Percentiles rank a stretch among this genome's conserved stretches.
phyloP scores from a whole-genome alignment of 2,797 vertebrate species.

The Craterocephalus amniculus region DNA sequence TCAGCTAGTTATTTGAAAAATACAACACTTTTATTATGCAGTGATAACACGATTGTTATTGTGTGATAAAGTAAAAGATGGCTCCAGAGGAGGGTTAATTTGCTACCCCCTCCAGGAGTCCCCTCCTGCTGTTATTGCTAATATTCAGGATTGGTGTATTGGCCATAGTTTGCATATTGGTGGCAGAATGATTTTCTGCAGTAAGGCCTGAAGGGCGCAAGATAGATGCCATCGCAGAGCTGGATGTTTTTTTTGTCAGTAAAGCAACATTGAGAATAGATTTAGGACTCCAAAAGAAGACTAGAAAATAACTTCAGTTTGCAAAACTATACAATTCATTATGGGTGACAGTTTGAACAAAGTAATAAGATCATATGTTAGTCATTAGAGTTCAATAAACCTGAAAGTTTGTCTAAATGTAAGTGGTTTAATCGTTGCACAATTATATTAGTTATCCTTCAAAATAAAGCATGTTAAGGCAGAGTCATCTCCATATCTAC shows the following conservation, averaged over 20 bases:
- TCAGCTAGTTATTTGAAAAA: neutral
- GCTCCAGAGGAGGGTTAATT: neutral
- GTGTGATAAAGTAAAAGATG: neutral
- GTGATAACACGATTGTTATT: neutral
- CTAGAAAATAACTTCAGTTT: neutral
- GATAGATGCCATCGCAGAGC: neutral
- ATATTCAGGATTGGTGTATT: neutral
- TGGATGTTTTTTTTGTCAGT: neutral
- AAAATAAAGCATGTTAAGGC: neutral
- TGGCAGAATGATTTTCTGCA: neutral
- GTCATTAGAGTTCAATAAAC: neutral
- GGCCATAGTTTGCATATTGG: neutral
- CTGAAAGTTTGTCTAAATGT: neutral
- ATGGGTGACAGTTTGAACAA: neutral
- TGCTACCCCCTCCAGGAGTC: neutral
- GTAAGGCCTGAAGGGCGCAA: neutral
- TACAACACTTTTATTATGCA: neutral
- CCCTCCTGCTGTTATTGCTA: neutral
- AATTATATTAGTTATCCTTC: neutral
- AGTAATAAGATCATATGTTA: neutral
- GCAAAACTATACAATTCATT: too few relatives aligned
- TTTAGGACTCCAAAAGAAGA: neutral
- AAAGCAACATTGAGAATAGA: neutral
- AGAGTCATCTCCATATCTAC: neutral
- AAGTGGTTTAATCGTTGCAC: neutral